Evolutionary conservation across 2,888 invertebrate genomes (phyloP).

Genomic region (Ecliptopera silaceata): DNA sequence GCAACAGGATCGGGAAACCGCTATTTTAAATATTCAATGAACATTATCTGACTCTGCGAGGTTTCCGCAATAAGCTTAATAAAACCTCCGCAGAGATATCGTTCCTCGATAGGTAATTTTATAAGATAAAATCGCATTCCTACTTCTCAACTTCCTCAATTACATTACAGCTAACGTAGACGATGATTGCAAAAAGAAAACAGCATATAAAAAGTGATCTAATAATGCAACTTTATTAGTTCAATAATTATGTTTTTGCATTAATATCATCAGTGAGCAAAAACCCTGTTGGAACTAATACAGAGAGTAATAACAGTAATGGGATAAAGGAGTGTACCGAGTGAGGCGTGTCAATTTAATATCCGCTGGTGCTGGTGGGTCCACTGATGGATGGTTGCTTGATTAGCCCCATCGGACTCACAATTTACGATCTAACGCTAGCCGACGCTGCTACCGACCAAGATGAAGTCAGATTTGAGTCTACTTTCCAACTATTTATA

Average conservation of each 20-base stretch:
- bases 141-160: conserved; percentile 47
- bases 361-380: conserved; percentile 63
- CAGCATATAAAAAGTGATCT: conserved; percentile 25
- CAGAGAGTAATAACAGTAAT: conserved; percentile 57
- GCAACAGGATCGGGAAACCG: conserved; percentile 12
- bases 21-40: conserved; percentile 14
- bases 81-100: conserved; percentile 34
- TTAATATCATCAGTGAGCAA: conserved; percentile 36
- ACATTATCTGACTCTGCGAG: conserved; percentile 22
- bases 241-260: conserved; percentile 37
- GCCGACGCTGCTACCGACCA: conserved; percentile 43
- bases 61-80: conserved; percentile 20
- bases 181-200: conserved; percentile 29
- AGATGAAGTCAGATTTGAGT: conserved; percentile 40
- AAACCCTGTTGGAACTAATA: conserved; percentile 43
- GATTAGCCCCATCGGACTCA: conserved; percentile 61
- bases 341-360: conserved; percentile 77
- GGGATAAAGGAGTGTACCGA: conserved; percentile 60
- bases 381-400: conserved; percentile 69
- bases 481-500: conserved; percentile 30
- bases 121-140: conserved; percentile 44
- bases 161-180: conserved; percentile 34
- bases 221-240: conserved; percentile 29
- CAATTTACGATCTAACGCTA: conserved; percentile 53
- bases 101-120: conserved; percentile 41